Base-by-base conservation (phyloP, 2,888 invertebrate species). In the Thera britannica region DNA sequence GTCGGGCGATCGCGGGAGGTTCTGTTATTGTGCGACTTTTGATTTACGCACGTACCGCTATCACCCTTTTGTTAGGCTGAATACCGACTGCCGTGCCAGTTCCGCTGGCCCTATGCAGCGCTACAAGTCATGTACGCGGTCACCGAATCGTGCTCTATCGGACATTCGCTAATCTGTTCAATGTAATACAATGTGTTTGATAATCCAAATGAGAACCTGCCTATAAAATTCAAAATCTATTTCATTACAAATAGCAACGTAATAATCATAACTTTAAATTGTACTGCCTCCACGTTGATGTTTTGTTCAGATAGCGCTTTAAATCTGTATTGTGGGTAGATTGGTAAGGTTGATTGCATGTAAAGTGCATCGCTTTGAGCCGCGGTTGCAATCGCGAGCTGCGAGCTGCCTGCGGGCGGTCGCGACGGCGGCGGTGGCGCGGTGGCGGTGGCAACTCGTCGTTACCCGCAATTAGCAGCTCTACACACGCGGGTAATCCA, bases 41-140 rank as follows among this genome's bases (percentile, higher is more conserved):
- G 93, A 93, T 93, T 93, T 93, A 93, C 92, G 92, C 90, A 92
- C 90, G 90, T 85, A 90, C 89, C 88, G 92, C 91, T 92, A 92
- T 92, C 92, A 91, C 91, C 92, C 93, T 91, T 91, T 92, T 93
- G 93, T 93, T 91, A 87, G 87, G 83, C 84, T 87, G 90, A 88
- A 90, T 89, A 88, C 90, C 86, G 88, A 88, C 90, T 90, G 89
- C 87, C 90, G 89, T 90, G 87, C 89, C 86, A 86, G 88, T 90
- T 89, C 89, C 88, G 89, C 82, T 79, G 81, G 83, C 84, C 85
- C 81, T 82, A 83, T 86, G 89, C 88, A 89, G 79, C 82, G 80
- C 79, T 58, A 49, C 48, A 48, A 57, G 49, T 57, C 54, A 62
- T 55, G 61, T 62, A 9, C 9, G 46, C 23, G 9, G 23, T 55